Percentiles rank a stretch among this genome's conserved stretches.
phyloP scores from a whole-genome alignment of 2,888 invertebrate species.

The Stictocephala bisonia region DNA sequence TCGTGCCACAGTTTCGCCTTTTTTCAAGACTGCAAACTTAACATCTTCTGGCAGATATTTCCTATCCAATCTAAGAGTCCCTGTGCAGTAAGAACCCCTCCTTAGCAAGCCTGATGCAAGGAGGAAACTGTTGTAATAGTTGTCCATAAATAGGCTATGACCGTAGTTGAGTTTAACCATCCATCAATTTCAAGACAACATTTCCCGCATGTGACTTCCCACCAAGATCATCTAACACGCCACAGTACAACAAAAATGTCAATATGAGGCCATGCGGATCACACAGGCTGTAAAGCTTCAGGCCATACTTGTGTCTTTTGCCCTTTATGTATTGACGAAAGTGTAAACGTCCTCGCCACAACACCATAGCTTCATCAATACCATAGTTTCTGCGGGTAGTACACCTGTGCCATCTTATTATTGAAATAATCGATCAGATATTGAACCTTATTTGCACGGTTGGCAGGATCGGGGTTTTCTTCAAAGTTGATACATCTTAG shows the following conservation, averaged over 20 bases:
- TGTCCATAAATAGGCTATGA: no score
- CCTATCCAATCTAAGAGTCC: not conserved
- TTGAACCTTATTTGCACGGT: slow-evolving; percentile 17
- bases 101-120: not conserved
- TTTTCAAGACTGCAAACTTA: not conserved
- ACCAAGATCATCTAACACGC: slow-evolving; percentile 12
- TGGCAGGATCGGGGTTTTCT: not conserved
- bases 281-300: slow-evolving; percentile 8
- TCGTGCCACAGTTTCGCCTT: slow-evolving; percentile 23
- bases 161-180: no score
- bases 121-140: slow-evolving; percentile 6
- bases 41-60: slow-evolving; percentile 3
- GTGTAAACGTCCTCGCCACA: not conserved
- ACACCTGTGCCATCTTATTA: not conserved
- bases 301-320: no score
- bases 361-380: not conserved
- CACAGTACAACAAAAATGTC: slow-evolving; percentile 15
- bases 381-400: not conserved
- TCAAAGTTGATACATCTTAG: slow-evolving; percentile 23
- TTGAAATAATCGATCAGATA: not conserved
- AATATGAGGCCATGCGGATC: slow-evolving; percentile 11
- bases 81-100: no score
- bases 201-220: slow-evolving; percentile 27
- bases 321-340: not conserved
- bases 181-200: slow-evolving; percentile 8